Evolutionary conservation across 2,888 invertebrate genomes (phyloP).

Genomic region (Chirona hameri): DNA sequence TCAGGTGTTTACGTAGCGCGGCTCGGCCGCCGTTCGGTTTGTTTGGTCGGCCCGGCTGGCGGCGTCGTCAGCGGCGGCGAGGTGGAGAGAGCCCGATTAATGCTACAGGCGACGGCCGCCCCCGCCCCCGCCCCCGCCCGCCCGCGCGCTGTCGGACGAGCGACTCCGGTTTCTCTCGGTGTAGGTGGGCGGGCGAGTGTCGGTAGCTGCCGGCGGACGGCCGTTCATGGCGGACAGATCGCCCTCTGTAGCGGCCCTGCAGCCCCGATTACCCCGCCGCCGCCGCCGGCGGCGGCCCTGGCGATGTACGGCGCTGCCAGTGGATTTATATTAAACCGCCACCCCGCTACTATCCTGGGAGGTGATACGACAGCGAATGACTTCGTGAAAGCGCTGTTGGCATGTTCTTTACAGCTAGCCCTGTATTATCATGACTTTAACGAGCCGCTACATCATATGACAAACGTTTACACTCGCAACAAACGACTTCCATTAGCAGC

Average conservation of each 20-base stretch:
- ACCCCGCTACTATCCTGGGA: neutral
- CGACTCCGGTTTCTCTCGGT: neutral
- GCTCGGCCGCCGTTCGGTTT: neutral
- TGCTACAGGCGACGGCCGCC: neutral
- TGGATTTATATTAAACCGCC: neutral
- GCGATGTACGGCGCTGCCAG: neutral
- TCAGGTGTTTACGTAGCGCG: neutral
- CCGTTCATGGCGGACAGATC: neutral
- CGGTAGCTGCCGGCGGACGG: neutral
- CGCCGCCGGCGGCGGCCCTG: too few relatives aligned
- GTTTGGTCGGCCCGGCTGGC: constrained; percentile 2
- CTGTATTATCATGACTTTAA: neutral
- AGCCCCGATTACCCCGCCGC: neutral
- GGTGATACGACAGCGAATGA: neutral
- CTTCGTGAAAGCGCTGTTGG: constrained; percentile 22
- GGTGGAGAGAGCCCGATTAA: neutral
- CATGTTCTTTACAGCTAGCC: constrained; percentile 3
- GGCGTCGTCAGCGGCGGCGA: constrained; percentile 12
- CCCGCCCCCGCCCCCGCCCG: neutral
- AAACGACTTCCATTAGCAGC: constrained; percentile 1
- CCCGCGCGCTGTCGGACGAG: neutral
- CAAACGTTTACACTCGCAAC: neutral
- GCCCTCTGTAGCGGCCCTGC: neutral
- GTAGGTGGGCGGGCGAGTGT: neutral
- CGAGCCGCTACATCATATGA: neutral